Evolutionary conservation across 2,888 invertebrate species (phyloP).

Genomic region (Nemoura dubitans): DNA sequence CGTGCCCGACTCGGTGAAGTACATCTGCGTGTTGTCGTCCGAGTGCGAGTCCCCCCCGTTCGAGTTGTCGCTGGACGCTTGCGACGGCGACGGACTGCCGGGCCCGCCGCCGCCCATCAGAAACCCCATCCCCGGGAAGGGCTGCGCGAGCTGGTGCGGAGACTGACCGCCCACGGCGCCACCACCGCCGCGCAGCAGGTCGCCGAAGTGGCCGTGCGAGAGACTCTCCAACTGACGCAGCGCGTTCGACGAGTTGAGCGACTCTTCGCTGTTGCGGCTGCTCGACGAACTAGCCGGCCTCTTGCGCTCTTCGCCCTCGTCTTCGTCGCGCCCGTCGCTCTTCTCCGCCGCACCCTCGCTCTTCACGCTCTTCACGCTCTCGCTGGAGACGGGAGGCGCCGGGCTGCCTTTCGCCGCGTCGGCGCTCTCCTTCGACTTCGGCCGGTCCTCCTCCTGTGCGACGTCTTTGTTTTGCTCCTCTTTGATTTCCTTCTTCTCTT

Average conservation of each 20-base stretch:
- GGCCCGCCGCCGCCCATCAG: constrained; percentile 62
- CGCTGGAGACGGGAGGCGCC: neutral
- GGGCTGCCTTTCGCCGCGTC: neutral
- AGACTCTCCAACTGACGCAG: constrained; percentile 81
- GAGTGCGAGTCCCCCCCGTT: constrained; percentile 66
- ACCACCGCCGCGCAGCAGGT: constrained; percentile 54
- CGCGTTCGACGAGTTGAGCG: constrained; percentile 73
- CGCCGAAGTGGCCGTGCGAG: constrained; percentile 79
- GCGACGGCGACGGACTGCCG: constrained; percentile 69
- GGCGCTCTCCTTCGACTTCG: constrained; percentile 2
- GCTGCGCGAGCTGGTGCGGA: constrained; percentile 52
- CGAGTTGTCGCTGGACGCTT: constrained; percentile 65
- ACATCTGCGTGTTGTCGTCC: constrained; percentile 71
- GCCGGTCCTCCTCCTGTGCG: constrained; percentile 35
- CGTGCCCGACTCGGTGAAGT: constrained; percentile 74
- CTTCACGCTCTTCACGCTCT: constrained; percentile 49
- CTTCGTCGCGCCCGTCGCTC: constrained; percentile 54
- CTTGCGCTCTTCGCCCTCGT: constrained; percentile 52
- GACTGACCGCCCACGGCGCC: constrained; percentile 43
- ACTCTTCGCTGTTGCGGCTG: constrained; percentile 68
- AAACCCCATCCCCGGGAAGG: constrained; percentile 60
- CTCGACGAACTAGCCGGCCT: constrained; percentile 61
- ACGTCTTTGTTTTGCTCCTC: constrained; percentile 21
- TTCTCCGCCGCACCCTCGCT: constrained; percentile 57
- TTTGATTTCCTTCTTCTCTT: constrained; percentile 56